Evolutionary conservation across 2,797 vertebrate species (phyloP).

Genomic region (Cryptoprocta ferox): DNA sequence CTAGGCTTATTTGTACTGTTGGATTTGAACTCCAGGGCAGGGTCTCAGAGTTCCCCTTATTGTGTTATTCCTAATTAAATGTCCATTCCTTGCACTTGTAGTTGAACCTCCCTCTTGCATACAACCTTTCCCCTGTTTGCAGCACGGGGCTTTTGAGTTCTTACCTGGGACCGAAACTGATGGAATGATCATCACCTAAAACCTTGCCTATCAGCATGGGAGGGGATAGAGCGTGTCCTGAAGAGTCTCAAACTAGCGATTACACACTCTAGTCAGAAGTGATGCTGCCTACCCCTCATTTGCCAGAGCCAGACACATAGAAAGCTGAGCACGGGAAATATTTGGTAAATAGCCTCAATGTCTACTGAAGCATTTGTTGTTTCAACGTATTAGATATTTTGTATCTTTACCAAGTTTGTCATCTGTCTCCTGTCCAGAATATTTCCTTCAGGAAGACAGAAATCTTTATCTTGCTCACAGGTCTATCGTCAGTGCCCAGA

Average conservation of each 20-base stretch:
- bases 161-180: neutral
- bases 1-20: neutral
- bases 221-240: neutral
- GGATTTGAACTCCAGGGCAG: neutral
- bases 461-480: neutral
- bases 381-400: too few species aligned
- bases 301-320: neutral
- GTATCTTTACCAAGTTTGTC: neutral
- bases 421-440: neutral
- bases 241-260: neutral
- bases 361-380: neutral
- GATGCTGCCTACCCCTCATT: neutral
- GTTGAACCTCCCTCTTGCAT: neutral
- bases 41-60: neutral
- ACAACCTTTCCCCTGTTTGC: neutral
- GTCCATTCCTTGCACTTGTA: neutral
- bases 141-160: neutral
- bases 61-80: neutral
- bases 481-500: neutral
- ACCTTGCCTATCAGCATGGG: neutral
- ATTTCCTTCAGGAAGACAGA: neutral
- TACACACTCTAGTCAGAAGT: neutral
- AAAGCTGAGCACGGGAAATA: neutral
- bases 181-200: neutral
- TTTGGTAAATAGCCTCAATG: neutral